Percentiles rank a stretch among this genome's conserved stretches.
These are phyloP conservation scores for Oeneis ivallda DNA, from an alignment of 2,888 invertebrate species.

Conservation along the genomic window DNA sequence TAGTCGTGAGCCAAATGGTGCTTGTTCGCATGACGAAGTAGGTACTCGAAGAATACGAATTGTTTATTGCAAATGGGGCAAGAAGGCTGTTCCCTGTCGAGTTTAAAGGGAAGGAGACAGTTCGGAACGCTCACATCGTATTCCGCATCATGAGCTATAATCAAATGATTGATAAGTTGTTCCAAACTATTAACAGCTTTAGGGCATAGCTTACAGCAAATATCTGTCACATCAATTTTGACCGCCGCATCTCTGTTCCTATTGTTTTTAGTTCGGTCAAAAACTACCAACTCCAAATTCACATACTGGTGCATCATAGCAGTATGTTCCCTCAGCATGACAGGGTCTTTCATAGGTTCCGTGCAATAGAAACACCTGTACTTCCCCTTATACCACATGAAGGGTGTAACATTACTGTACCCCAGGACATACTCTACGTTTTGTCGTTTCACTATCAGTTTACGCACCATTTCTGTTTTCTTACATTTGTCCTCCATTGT, in stretches of 20 bases:
- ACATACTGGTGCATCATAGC: slow-evolving; percentile 57
- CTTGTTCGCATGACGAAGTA: slow-evolving; percentile 71
- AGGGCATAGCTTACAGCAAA: slow-evolving; percentile 65
- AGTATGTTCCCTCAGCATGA: slow-evolving; percentile 60
- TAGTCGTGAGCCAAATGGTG: slow-evolving; percentile 72
- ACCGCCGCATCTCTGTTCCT: slow-evolving; percentile 73
- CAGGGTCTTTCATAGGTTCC: slow-evolving; percentile 67
- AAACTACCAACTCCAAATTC: slow-evolving; percentile 65
- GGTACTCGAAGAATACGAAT: slow-evolving; percentile 72
- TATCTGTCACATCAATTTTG: slow-evolving; percentile 69
- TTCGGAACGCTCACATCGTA: slow-evolving; percentile 71
- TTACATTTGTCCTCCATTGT: slow-evolving; percentile 70
- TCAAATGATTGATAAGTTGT: slow-evolving; percentile 69
- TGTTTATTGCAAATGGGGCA: slow-evolving; percentile 72
- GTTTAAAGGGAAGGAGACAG: slow-evolving; percentile 68
- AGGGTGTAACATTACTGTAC: slow-evolving; percentile 71
- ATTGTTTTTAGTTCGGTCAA: slow-evolving; percentile 69
- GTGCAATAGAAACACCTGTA: slow-evolving; percentile 72
- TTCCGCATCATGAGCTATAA: slow-evolving; percentile 73
- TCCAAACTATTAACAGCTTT: slow-evolving; percentile 59
- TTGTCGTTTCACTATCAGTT: slow-evolving; percentile 63
- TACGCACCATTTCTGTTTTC: slow-evolving; percentile 67
- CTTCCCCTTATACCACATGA: slow-evolving; percentile 72
- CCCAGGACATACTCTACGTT: slow-evolving; percentile 73
- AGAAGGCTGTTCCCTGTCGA: slow-evolving; percentile 66